Percentiles rank a stretch among this genome's conserved stretches.
Evolutionary conservation across 2,797 vertebrate genomes (phyloP).

Genomic region (Bryconaethiops microstoma): DNA sequence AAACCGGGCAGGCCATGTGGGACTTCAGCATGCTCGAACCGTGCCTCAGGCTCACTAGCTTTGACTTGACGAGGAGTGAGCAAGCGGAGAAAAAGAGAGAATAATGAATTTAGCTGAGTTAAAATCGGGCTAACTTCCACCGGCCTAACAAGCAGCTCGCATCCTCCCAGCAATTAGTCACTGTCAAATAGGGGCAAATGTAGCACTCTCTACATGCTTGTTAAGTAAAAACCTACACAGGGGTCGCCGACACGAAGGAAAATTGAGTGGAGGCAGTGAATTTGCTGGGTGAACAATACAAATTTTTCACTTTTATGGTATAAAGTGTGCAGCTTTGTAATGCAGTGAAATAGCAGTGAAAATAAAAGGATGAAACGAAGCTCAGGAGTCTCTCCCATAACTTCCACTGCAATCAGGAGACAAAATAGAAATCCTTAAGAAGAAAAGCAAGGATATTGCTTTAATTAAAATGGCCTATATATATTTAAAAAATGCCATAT

Average conservation of each 20-base stretch:
- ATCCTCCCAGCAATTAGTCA: slow-evolving; percentile 85
- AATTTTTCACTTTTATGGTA: slow-evolving; percentile 30
- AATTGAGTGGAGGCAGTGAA: slow-evolving; percentile 74
- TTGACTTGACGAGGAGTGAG: slow-evolving; percentile 71
- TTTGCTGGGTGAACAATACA: slow-evolving; percentile 54
- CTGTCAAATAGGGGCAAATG: slow-evolving; percentile 85
- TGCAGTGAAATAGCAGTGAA: background rate
- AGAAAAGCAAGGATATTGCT: slow-evolving; percentile 3
- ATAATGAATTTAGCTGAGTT: slow-evolving; percentile 82
- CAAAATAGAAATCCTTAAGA: background rate
- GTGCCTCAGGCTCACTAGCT: slow-evolving; percentile 70
- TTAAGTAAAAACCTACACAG: slow-evolving; percentile 86
- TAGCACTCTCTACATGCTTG: slow-evolving; percentile 83
- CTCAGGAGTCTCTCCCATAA: slow-evolving; percentile 1
- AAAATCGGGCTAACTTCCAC: slow-evolving; percentile 76
- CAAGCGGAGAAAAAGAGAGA: slow-evolving; percentile 75
- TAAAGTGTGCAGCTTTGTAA: slow-evolving; percentile 28
- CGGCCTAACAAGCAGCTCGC: slow-evolving; percentile 83
- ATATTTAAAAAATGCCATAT: background rate
- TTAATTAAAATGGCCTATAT: slow-evolving; percentile 9
- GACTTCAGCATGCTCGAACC: slow-evolving; percentile 45
- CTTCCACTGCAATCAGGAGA: slow-evolving; percentile 9
- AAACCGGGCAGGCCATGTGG: background rate
- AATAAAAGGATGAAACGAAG: slow-evolving; percentile 10
- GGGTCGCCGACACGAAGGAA: slow-evolving; percentile 80